These are phyloP conservation scores for Lamellibrachia satsuma DNA, from an alignment of 2,888 invertebrate species.

Conservation along the genomic window DNA sequence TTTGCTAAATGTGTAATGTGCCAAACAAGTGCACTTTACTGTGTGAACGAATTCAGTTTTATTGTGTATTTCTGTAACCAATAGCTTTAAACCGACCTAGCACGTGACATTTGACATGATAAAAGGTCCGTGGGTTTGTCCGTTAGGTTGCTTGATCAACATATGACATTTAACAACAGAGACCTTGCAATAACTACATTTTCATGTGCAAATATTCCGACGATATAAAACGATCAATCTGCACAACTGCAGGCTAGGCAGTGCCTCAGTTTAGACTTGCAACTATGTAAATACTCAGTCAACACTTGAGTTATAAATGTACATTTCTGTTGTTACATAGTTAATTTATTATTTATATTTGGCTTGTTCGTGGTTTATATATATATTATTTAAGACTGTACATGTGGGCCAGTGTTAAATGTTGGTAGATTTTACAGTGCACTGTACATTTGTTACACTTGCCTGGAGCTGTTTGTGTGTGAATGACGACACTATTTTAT, in stretches of 20 bases:
- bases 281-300: not conserved
- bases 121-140: not conserved
- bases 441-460: not conserved
- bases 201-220: not conserved
- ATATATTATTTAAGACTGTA: slow-evolving; percentile 1
- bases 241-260: not conserved
- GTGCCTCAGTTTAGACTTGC: not conserved
- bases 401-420: not conserved
- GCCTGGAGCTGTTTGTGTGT: not conserved
- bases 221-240: not conserved
- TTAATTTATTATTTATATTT: slow-evolving; percentile 11
- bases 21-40: not conserved
- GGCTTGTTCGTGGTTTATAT: slow-evolving; percentile 5
- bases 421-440: not conserved
- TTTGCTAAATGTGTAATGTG: not conserved
- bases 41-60: not conserved
- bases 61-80: slow-evolving; percentile 10
- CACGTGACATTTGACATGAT: not conserved
- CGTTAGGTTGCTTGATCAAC: not conserved
- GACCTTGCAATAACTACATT: not conserved
- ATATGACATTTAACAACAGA: not conserved
- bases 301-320: not conserved
- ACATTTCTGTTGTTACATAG: not conserved
- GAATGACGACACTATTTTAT: not conserved
- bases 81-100: not conserved